These are phyloP conservation scores for Drosophila leontia DNA, from an alignment of 1,140 invertebrate genomes.

Conservation along the genomic window DNA sequence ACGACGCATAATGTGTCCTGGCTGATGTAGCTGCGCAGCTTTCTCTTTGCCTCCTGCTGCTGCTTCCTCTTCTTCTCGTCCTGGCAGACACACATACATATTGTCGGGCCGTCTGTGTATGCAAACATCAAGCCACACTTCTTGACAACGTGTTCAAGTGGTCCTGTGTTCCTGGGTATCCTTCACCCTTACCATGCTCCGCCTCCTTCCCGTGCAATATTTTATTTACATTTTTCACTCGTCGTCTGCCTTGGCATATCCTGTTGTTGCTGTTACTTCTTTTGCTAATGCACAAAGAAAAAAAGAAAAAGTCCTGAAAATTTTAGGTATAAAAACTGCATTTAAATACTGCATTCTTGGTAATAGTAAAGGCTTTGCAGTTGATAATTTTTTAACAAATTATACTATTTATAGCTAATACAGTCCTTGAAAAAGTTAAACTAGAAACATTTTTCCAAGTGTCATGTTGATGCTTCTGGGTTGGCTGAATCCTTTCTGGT, in stretches of 20 bases:
- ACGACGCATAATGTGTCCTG: conserved; percentile 80
- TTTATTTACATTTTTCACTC: conserved; percentile 82
- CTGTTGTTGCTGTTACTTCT: conserved; percentile 53
- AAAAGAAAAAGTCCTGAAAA: not conserved
- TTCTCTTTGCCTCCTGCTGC: conserved; percentile 13
- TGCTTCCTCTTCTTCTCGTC: conserved; percentile 23
- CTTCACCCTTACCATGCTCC: conserved; percentile 10
- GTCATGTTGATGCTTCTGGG: conserved; percentile 19
- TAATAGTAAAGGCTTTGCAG: too few relatives aligned
- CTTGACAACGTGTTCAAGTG: conserved; percentile 82
- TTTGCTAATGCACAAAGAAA: conserved; percentile 27
- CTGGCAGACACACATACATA: conserved; percentile 50
- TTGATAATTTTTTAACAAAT: not conserved
- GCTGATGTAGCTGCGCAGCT: conserved; percentile 42
- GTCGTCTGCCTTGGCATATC: conserved; percentile 75
- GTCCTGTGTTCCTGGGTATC: conserved; percentile 45
- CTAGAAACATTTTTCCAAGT: not conserved
- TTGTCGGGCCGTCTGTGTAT: conserved; percentile 21
- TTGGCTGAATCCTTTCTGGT: conserved; percentile 50
- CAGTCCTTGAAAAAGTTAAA: too few relatives aligned
- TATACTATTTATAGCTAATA: not conserved
- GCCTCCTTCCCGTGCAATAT: conserved; percentile 60
- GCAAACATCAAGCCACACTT: conserved; percentile 61
- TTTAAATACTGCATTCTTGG: not conserved
- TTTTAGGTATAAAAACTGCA: too few relatives aligned